A percentile compares a stretch with the other conserved stretches of the same genome.
Conservation (phyloP, 1,140 invertebrate genomes). For the Xylocopa sonorina region DNA sequence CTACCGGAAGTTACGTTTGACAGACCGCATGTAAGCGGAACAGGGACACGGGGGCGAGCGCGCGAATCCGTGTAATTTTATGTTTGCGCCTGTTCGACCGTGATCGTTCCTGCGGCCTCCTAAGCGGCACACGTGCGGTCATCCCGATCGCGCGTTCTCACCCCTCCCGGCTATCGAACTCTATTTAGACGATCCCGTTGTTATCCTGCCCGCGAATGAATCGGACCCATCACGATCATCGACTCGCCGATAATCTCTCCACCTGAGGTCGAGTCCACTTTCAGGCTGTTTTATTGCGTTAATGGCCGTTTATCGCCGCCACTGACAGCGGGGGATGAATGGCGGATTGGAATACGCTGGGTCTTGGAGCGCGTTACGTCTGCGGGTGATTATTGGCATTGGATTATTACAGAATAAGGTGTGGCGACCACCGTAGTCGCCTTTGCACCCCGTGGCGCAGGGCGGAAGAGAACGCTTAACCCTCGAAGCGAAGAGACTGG, state of each 20-base stretch:
- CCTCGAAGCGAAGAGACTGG: no score
- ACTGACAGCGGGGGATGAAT: no score
- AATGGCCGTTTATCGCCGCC: no score
- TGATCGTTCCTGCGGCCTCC: constrained; percentile 34
- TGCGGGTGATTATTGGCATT: no score
- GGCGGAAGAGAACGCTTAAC: no score
- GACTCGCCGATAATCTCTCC: not conserved
- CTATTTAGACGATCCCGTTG: constrained; percentile 7
- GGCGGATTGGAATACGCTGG: no score
- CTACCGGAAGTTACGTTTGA: constrained; percentile 63
- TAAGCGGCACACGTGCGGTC: constrained; percentile 15
- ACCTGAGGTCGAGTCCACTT: not conserved
- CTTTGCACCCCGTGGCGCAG: no score
- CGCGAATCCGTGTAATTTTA: constrained; percentile 52
- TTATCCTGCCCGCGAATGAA: not conserved
- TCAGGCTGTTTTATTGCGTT: not conserved
- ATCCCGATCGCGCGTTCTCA: not conserved
- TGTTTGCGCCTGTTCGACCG: constrained; percentile 54
- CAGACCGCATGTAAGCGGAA: constrained; percentile 69
- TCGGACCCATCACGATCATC: not conserved
- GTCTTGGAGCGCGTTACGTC: no score
- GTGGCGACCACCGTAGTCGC: no score
- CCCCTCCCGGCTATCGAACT: not conserved
- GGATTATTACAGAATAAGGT: no score
- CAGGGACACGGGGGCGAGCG: constrained; percentile 35